Evolutionary conservation across 2,888 invertebrate genomes (phyloP).

Genomic region (Anorthoa munda): DNA sequence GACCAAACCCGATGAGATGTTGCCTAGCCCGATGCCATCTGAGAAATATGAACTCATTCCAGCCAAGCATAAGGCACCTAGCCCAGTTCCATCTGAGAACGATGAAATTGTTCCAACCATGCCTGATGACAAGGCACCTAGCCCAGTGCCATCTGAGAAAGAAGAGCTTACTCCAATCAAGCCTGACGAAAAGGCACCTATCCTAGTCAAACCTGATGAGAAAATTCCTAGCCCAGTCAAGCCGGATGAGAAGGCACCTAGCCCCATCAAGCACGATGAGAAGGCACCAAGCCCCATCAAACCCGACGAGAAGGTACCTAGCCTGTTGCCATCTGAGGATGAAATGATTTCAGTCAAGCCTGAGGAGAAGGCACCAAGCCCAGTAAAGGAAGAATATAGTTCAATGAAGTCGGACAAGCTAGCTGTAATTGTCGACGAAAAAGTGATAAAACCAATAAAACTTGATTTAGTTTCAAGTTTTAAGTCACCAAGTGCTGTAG

Average conservation of each 20-base stretch:
- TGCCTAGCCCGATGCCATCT: neutral
- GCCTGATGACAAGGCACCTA: neutral
- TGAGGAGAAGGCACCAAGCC: neutral
- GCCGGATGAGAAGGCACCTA: neutral
- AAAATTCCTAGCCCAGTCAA: neutral
- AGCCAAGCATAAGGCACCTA: neutral
- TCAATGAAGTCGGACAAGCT: neutral
- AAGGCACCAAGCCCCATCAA: neutral
- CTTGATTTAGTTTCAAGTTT: conserved; percentile 34
- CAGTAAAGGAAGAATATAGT: neutral
- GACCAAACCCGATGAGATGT: neutral
- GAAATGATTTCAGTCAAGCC: neutral
- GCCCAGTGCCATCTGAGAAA: neutral
- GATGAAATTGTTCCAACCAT: neutral
- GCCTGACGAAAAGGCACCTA: no score
- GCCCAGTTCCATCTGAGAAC: neutral
- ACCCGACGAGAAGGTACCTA: conserved; percentile 44
- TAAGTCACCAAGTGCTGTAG: conserved; percentile 46
- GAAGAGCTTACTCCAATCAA: neutral
- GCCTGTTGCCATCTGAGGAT: conserved; percentile 24
- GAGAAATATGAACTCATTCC: neutral
- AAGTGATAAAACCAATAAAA: conserved; percentile 22
- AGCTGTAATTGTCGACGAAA: neutral
- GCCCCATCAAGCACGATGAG: neutral
- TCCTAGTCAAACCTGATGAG: neutral